These are phyloP conservation scores for Leptothorax acervorum DNA, from an alignment of 2,888 invertebrate genomes.

Conservation along the genomic window DNA sequence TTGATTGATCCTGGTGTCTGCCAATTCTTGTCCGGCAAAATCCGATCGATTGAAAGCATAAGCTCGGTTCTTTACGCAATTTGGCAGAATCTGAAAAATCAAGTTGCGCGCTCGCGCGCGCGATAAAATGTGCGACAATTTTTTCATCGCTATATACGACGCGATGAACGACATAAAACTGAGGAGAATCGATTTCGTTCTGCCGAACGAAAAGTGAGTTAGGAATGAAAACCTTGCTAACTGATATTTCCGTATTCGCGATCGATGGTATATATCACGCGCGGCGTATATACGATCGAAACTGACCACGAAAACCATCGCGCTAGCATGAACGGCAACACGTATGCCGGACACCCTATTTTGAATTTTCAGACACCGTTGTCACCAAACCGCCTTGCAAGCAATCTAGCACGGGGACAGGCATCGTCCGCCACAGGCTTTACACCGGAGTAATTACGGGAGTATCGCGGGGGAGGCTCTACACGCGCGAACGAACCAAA, in stretches of 20 bases:
- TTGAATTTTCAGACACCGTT: constrained; percentile 36
- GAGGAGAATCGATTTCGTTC: not conserved
- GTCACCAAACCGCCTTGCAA: constrained; percentile 35
- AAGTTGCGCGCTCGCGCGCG: constrained; percentile 5
- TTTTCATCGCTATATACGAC: not conserved
- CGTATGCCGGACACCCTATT: not conserved
- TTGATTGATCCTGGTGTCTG: constrained; percentile 27
- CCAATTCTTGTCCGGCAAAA: constrained; percentile 2
- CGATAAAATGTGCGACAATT: not conserved
- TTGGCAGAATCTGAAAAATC: constrained; percentile 26
- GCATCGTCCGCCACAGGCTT: constrained; percentile 4
- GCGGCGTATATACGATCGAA: not conserved
- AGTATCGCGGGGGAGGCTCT: constrained; percentile 24
- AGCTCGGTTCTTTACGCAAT: constrained; percentile 19
- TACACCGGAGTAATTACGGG: not conserved
- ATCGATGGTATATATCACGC: no score
- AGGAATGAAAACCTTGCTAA: not conserved
- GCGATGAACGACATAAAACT: not conserved
- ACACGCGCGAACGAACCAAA: constrained; percentile 56
- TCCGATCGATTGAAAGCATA: constrained; percentile 29
- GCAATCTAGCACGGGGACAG: constrained; percentile 32
- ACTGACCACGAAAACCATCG: not conserved
- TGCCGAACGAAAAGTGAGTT: not conserved
- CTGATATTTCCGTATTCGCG: not conserved
- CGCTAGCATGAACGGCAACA: not conserved